phyloP scores from a whole-genome alignment of 2,888 invertebrate genomes.

The Heteromyza rotundicornis region DNA sequence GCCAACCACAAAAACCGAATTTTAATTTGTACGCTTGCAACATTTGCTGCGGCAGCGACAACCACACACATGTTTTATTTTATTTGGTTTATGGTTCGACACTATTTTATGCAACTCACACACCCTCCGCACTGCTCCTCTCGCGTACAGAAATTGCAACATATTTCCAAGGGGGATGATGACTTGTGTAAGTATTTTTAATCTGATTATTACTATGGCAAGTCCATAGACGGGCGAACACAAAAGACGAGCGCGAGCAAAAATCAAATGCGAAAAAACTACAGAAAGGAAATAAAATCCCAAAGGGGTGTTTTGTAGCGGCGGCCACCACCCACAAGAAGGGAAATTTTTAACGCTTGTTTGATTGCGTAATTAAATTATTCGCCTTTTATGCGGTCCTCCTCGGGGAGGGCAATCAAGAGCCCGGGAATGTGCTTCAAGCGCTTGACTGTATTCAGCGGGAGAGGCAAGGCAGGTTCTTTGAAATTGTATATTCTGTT shows the following conservation, averaged over 20 bases:
- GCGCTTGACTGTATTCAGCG: conserved; percentile 7
- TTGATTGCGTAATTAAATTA: conserved; percentile 50
- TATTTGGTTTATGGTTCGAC: not conserved
- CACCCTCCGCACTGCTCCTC: not conserved
- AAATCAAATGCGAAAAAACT: not conserved
- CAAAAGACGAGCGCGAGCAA: not conserved
- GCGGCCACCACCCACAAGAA: conserved; percentile 15
- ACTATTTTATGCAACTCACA: not conserved
- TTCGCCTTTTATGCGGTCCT: conserved; percentile 10
- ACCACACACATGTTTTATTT: conserved; percentile 7
- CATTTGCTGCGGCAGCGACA: not conserved
- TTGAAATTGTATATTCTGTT: not conserved
- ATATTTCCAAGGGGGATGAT: conserved; percentile 17
- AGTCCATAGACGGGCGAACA: not conserved
- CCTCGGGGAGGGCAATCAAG: conserved; percentile 6
- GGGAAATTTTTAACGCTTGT: conserved; percentile 49
- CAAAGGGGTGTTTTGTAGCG: conserved; percentile 7
- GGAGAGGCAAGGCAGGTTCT: conserved; percentile 5
- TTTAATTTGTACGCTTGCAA: conserved; percentile 54
- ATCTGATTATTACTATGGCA: conserved; percentile 47
- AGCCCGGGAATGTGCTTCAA: conserved; percentile 7
- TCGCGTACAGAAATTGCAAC: conserved; percentile 15
- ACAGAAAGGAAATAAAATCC: conserved; percentile 11
- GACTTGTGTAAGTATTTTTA: conserved; percentile 29
- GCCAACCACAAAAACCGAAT: conserved; percentile 51